A percentile compares a stretch with the other conserved stretches of the same genome.
These are phyloP conservation scores for Carcina quercana DNA, from an alignment of 2,888 invertebrate species.

Conservation along the genomic window DNA sequence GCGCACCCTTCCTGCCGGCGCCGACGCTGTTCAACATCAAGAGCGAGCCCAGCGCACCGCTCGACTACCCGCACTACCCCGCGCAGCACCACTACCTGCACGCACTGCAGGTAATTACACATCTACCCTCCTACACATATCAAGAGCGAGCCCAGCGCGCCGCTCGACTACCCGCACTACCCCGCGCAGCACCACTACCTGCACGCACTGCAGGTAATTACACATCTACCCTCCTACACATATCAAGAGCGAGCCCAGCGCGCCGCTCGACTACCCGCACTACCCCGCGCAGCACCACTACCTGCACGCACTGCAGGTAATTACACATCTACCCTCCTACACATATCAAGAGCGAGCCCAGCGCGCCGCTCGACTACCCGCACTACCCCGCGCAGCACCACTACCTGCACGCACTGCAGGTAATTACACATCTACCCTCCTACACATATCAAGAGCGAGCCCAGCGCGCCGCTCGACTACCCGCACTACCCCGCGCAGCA, in stretches of 20 bases:
- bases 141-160: conserved; percentile 59
- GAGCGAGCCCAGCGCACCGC: conserved; percentile 52
- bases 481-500: too few species aligned
- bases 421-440: too few species aligned
- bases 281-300: conserved; percentile 55
- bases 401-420: conserved; percentile 72
- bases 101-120: conserved; percentile 63
- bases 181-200: conserved; percentile 62
- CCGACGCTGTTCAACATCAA: conserved; percentile 63
- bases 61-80: conserved; percentile 23
- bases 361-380: conserved; percentile 33
- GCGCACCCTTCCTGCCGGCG: conserved; percentile 45
- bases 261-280: conserved; percentile 29
- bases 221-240: too few species aligned
- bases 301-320: conserved; percentile 68
- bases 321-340: too few species aligned
- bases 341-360: conserved; percentile 66
- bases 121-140: too few species aligned
- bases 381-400: conserved; percentile 42
- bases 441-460: too few species aligned
- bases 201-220: conserved; percentile 67
- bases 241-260: conserved; percentile 63
- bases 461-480: too few species aligned
- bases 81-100: conserved; percentile 70
- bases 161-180: conserved; percentile 25